Conservation (phyloP, 2,888 invertebrate species). For the Dilophus febrilis region DNA sequence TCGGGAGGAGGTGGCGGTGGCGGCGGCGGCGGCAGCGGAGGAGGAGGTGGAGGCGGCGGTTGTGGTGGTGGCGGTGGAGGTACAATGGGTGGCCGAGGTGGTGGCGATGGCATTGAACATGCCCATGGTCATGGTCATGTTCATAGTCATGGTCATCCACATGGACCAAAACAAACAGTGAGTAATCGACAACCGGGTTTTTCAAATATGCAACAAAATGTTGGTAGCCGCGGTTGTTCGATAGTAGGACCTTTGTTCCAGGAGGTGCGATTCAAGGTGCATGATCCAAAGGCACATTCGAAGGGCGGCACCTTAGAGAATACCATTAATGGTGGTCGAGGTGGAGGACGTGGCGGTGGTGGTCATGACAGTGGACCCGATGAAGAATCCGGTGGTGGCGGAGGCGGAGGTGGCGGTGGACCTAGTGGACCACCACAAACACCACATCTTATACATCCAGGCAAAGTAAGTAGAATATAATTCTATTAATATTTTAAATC, state of each 20-base stretch:
- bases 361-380: conserved; percentile 14
- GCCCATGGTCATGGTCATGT: conserved; percentile 34
- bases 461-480: conserved; percentile 46
- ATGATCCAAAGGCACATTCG: conserved; percentile 85
- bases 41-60: conserved; percentile 30
- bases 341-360: conserved; percentile 36
- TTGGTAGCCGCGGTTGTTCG: conserved; percentile 38
- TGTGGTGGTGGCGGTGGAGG: conserved; percentile 32
- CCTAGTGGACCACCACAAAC: conserved; percentile 48
- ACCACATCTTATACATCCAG: conserved; percentile 68
- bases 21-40: conserved; percentile 32
- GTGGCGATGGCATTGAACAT: conserved; percentile 30
- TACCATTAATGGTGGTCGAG: conserved; percentile 68
- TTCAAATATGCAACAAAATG: conserved; percentile 32
- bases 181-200: conserved; percentile 34
- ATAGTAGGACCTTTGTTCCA: conserved; percentile 51
- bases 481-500: too few species aligned
- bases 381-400: conserved; percentile 18
- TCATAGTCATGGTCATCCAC: conserved; percentile 33
- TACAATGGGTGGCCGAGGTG: conserved; percentile 29
- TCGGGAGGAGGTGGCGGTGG: conserved; percentile 29
- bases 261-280: conserved; percentile 91
- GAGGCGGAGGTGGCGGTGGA: conserved; percentile 30
- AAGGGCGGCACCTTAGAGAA: conserved; percentile 84
- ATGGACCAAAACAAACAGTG: conserved; percentile 33